Evolutionary conservation across 1,140 invertebrate species (phyloP).

Genomic region (Drosophila auraria): DNA sequence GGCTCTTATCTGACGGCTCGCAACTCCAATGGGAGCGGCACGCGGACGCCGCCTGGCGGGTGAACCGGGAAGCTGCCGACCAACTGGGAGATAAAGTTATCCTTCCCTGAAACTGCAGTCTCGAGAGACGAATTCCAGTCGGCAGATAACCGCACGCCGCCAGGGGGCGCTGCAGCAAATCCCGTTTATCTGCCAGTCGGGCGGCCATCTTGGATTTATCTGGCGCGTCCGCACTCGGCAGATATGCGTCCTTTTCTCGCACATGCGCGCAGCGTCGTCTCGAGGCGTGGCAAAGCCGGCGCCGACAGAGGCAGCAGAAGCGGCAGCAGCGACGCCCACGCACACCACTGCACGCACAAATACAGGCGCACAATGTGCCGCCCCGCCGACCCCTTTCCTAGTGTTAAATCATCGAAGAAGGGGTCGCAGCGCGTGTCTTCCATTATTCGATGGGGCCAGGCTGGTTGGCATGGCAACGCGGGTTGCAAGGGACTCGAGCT

Average conservation of each 20-base stretch:
- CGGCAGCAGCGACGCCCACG: slow-evolving; percentile 49
- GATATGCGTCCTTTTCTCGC: slow-evolving; percentile 74
- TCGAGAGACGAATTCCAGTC: slow-evolving; percentile 48
- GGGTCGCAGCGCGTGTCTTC: slow-evolving; percentile 63
- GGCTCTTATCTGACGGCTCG: slow-evolving; percentile 34
- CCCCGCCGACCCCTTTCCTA: background rate
- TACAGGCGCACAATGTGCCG: slow-evolving; percentile 32
- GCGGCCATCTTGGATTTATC: slow-evolving; percentile 79
- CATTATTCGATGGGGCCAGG: slow-evolving; percentile 48
- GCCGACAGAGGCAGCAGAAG: slow-evolving; percentile 30
- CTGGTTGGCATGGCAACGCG: slow-evolving; percentile 51
- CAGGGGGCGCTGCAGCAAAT: slow-evolving; percentile 42
- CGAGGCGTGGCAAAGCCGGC: slow-evolving; percentile 69
- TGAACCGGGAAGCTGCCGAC: slow-evolving; percentile 48
- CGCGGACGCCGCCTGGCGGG: slow-evolving; percentile 49
- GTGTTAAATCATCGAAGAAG: background rate
- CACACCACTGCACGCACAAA: slow-evolving; percentile 65
- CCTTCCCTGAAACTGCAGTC: slow-evolving; percentile 27
- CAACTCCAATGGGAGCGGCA: slow-evolving; percentile 25
- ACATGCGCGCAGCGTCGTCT: slow-evolving; percentile 62
- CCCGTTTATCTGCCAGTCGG: slow-evolving; percentile 50
- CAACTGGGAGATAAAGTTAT: slow-evolving; percentile 24
- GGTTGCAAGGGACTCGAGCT: background rate
- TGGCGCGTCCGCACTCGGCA: slow-evolving; percentile 44
- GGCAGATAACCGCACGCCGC: slow-evolving; percentile 48